Conservation (phyloP, 2,797 vertebrate genomes). For the Gymnoscopelus braueri region DNA sequence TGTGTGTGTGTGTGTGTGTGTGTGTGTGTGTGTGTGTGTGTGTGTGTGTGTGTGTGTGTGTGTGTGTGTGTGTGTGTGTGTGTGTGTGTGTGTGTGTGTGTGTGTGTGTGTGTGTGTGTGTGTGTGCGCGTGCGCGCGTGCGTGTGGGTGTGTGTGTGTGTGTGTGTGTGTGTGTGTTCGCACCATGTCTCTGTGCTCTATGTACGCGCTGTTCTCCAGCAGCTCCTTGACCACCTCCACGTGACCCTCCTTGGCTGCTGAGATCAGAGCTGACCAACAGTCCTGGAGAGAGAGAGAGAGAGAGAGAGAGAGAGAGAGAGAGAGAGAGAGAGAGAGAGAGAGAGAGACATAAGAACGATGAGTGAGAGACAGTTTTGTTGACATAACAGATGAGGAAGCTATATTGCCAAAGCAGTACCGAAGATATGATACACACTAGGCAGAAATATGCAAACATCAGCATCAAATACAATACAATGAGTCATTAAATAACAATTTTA, state of each 20-base stretch:
- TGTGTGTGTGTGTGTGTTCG: conserved; percentile 4
- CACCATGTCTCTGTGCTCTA: conserved; percentile 97
- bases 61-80: not conserved
- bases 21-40: not conserved
- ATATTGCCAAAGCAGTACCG: no score
- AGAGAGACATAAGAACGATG: not conserved
- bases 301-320: not conserved
- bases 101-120: not conserved
- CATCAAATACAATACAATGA: no score
- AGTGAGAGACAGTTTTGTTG: no score
- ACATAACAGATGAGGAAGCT: no score
- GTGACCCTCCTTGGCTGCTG: conserved; percentile 94
- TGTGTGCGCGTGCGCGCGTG: not conserved
- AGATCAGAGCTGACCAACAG: conserved; percentile 97
- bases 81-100: not conserved
- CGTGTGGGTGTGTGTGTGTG: not conserved
- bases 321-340: not conserved
- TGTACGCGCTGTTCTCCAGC: conserved; percentile 86
- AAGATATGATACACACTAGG: no score
- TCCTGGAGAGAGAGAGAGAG: conserved; percentile 79
- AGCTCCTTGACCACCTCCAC: conserved; percentile 90
- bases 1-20: not conserved
- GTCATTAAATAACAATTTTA: no score
- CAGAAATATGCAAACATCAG: no score
- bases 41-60: not conserved